Evolutionary conservation across 2,888 invertebrate species (phyloP).

Genomic region (Dasysyrphus tricinctus): DNA sequence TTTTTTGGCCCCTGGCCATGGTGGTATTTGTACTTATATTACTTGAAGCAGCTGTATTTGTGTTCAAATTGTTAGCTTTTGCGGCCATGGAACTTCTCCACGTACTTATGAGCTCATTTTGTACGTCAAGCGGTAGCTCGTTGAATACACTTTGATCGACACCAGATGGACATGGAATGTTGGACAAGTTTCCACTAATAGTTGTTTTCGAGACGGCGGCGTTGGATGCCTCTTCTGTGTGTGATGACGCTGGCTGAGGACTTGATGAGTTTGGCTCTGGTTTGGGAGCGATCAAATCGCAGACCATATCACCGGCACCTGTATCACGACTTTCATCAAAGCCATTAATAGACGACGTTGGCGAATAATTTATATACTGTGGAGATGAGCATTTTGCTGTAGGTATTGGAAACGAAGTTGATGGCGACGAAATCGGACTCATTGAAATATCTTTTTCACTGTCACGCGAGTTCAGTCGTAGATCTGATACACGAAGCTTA

Average conservation of each 20-base stretch:
- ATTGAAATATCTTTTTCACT: constrained; percentile 84
- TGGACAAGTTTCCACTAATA: constrained; percentile 78
- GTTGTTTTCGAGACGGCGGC: constrained; percentile 56
- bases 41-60: constrained; percentile 39
- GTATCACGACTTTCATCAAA: constrained; percentile 47
- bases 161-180: constrained; percentile 86
- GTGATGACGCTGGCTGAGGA: constrained; percentile 22
- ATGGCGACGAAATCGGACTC: constrained; percentile 77
- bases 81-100: constrained; percentile 84
- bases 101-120: constrained; percentile 89
- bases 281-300: constrained; percentile 32
- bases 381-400: constrained; percentile 77
- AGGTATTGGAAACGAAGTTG: constrained; percentile 79
- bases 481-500: constrained; percentile 88
- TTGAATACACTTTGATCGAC: constrained; percentile 89
- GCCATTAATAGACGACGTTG: constrained; percentile 42
- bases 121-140: constrained; percentile 88
- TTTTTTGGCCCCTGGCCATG: constrained; percentile 81
- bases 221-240: constrained; percentile 20
- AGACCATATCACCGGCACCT: constrained; percentile 48
- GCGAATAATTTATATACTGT: constrained; percentile 34
- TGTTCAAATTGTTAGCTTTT: constrained; percentile 76
- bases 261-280: constrained; percentile 21
- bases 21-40: constrained; percentile 56
- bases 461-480: constrained; percentile 87